A percentile compares a stretch with the other conserved stretches of the same genome.
phyloP scores from a whole-genome alignment of 2,888 invertebrate species.

The Drosophila rubida region DNA sequence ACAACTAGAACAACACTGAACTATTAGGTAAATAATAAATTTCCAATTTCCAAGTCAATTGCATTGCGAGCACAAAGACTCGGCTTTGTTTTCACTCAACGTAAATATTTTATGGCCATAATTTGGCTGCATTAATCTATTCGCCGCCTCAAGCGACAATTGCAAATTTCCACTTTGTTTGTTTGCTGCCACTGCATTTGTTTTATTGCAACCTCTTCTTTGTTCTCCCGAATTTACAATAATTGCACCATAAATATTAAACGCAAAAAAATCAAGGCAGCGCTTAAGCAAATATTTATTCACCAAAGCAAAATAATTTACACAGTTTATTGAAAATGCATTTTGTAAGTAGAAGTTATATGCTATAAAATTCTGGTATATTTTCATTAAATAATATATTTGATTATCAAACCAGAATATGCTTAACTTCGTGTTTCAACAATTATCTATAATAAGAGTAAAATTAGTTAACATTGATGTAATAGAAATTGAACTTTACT shows the following conservation, averaged over 20 bases:
- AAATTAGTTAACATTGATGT: no score
- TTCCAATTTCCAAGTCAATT: neutral
- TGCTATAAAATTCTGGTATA: no score
- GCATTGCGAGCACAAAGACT: neutral
- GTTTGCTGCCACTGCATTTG: neutral
- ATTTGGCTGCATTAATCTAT: neutral
- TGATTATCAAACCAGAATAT: no score
- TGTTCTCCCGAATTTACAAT: neutral
- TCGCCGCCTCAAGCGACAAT: neutral
- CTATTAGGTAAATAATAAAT: constrained; percentile 21
- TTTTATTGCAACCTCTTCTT: no score
- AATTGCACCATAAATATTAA: neutral
- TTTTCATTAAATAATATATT: no score
- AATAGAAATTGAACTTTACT: no score
- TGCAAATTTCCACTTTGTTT: neutral
- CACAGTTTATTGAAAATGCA: no score
- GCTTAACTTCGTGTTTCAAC: no score
- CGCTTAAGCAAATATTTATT: no score
- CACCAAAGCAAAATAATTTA: no score
- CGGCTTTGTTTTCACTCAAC: neutral
- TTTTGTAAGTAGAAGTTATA: no score
- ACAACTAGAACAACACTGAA: constrained; percentile 24
- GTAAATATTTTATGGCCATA: neutral
- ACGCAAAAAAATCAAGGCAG: neutral
- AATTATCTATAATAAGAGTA: no score